Conservation (phyloP, 2,797 vertebrate species). For the Mormyrops attenuatus region DNA sequence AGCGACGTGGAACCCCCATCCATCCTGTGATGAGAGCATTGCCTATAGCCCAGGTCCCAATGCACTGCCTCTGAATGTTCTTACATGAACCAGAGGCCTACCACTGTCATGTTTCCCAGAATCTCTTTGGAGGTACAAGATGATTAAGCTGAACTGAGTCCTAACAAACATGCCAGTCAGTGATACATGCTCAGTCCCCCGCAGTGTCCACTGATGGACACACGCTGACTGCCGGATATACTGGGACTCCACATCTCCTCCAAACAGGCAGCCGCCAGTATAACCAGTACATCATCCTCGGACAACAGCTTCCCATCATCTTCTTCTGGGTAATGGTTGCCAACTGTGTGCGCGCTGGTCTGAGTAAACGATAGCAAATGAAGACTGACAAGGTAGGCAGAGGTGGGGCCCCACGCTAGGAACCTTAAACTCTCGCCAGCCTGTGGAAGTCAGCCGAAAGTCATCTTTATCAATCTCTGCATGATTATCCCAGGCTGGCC, state of each 20-base stretch:
- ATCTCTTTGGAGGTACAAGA: not conserved
- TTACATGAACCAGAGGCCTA: not conserved
- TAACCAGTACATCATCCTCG: not conserved
- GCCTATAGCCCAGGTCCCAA: not conserved
- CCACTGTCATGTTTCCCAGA: not conserved
- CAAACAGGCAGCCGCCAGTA: not conserved
- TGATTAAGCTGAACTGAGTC: not conserved
- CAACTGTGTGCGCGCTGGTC: not conserved
- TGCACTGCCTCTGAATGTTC: not conserved
- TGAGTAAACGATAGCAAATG: not conserved
- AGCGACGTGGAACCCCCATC: not conserved
- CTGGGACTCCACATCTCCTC: not conserved
- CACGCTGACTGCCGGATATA: no score
- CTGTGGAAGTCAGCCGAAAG: not conserved
- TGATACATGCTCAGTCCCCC: not conserved
- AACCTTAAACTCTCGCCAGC: not conserved
- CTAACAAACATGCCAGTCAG: not conserved
- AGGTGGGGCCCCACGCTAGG: not conserved
- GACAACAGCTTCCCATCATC: not conserved
- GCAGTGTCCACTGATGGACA: not conserved
- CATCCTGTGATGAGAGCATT: not conserved
- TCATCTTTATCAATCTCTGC: not conserved
- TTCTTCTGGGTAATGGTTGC: not conserved
- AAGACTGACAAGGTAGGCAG: not conserved
- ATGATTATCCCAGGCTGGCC: not conserved